Conservation (phyloP, 1,140 invertebrate species). For the Diorhabda sublineata region DNA sequence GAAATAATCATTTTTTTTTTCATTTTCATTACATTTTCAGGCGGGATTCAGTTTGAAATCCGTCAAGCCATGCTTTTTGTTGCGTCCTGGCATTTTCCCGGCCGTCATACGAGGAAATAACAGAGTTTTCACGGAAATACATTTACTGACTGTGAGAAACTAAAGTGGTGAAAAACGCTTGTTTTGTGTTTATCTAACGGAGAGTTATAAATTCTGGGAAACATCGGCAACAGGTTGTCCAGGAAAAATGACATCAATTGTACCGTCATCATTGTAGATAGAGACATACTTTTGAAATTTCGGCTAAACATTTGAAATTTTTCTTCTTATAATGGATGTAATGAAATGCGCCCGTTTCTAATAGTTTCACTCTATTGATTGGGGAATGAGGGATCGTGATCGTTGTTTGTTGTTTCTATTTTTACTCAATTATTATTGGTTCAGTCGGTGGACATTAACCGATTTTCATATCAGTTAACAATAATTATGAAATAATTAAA, state of each 20-base stretch:
- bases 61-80: neutral
- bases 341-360: too few relatives aligned
- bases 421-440: too few relatives aligned
- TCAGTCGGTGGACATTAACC: too few relatives aligned
- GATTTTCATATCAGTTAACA: too few relatives aligned
- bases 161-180: neutral
- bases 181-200: neutral
- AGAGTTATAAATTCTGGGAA: neutral
- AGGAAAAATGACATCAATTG: neutral
- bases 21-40: neutral
- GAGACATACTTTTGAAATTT: neutral
- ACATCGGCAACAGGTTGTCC: neutral
- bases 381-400: neutral
- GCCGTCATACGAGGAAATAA: neutral
- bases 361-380: too few relatives aligned
- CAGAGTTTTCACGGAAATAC: neutral
- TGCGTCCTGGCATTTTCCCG: neutral
- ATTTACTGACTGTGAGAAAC: neutral
- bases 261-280: neutral
- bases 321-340: too few relatives aligned
- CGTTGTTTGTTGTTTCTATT: neutral
- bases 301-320: too few relatives aligned
- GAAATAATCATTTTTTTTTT: neutral
- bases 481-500: too few relatives aligned
- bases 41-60: conserved; percentile 1